phyloP scores from a whole-genome alignment of 2,888 invertebrate genomes.

The Cantharis rufa region DNA sequence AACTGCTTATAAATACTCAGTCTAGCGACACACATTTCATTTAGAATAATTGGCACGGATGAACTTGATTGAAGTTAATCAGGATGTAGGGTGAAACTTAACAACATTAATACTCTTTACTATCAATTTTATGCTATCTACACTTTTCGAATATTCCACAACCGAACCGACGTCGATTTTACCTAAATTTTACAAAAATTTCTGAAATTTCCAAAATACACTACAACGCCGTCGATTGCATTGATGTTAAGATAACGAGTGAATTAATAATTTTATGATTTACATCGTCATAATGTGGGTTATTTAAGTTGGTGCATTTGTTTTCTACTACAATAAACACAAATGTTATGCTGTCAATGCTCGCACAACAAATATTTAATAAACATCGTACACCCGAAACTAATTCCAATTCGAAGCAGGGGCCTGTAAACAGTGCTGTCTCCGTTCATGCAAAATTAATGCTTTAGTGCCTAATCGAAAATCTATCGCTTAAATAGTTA shows the following conservation, averaged over 20 bases:
- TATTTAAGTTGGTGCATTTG: conserved; percentile 7
- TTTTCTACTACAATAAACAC: conserved; percentile 5
- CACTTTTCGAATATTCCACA: not conserved
- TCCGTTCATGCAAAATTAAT: conserved; percentile 21
- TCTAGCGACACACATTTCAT: conserved; percentile 24
- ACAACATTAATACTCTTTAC: not conserved
- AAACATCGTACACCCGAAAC: conserved; percentile 23
- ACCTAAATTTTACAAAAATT: not conserved
- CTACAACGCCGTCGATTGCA: too few species aligned
- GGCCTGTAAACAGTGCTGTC: conserved; percentile 28
- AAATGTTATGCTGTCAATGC: conserved; percentile 19
- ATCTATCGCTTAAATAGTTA: conserved; percentile 20
- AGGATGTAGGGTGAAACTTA: conserved; percentile 20
- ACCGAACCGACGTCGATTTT: not conserved
- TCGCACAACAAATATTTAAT: conserved; percentile 32
- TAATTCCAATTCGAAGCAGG: conserved; percentile 34
- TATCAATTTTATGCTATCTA: not conserved
- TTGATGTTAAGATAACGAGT: too few species aligned
- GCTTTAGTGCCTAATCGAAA: conserved; percentile 15
- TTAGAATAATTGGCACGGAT: conserved; percentile 28
- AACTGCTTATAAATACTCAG: conserved; percentile 25
- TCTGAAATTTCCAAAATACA: too few species aligned
- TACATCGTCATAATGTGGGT: not conserved
- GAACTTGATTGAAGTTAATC: conserved; percentile 27
- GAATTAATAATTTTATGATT: not conserved